Evolutionary conservation across 2,113 vertebrate genomes (phyloP).

Genomic region (Macrotus californicus): DNA sequence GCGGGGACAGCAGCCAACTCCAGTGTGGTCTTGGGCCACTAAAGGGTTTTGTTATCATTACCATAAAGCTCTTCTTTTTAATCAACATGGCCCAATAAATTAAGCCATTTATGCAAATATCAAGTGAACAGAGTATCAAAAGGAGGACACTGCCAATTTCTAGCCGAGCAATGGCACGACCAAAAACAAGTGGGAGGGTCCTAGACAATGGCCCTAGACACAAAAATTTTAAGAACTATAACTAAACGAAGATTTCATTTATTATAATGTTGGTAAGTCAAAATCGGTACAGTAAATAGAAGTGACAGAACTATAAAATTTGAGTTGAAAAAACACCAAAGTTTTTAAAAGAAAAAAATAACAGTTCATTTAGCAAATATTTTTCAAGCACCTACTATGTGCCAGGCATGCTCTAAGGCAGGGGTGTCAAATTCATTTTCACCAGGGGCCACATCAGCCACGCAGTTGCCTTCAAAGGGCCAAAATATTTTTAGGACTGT

Average conservation of each 20-base stretch:
- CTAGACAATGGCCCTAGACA: not conserved
- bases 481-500: no score
- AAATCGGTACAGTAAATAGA: not conserved
- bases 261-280: not conserved
- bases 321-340: not conserved
- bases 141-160: not conserved
- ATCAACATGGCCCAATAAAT: not conserved
- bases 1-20: not conserved
- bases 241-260: constrained; percentile 7
- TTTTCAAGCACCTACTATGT: not conserved
- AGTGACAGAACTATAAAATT: constrained; percentile 11
- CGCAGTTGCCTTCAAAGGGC: no score
- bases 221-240: not conserved
- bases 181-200: not conserved
- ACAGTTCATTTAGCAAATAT: constrained; percentile 29
- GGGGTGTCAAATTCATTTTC: no score
- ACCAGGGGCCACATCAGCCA: no score
- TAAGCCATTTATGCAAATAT: not conserved
- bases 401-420: not conserved
- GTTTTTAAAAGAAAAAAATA: constrained; percentile 15
- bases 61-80: not conserved
- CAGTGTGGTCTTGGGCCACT: not conserved
- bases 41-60: not conserved
- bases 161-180: not conserved
- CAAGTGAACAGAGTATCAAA: not conserved